Conservation (phyloP, 2,888 invertebrate species). For the Beris morrisii region DNA sequence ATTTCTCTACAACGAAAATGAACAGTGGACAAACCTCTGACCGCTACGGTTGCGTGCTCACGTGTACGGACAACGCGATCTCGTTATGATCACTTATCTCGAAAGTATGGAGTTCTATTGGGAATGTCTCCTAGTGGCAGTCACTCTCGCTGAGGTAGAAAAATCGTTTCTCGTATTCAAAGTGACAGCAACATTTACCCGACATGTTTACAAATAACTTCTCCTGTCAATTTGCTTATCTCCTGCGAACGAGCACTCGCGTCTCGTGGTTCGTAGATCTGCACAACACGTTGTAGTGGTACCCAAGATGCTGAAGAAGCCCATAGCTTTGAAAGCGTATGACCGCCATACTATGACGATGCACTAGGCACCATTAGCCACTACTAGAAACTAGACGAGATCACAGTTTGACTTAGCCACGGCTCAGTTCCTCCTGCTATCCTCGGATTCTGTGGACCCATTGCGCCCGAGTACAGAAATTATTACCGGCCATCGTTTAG, state of each 20-base stretch:
- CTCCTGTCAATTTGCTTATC: slow-evolving; percentile 34
- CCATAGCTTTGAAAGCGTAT: not conserved
- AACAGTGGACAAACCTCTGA: no score
- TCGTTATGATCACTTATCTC: slow-evolving; percentile 10
- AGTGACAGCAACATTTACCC: slow-evolving; percentile 35
- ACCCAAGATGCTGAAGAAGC: not conserved
- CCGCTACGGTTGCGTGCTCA: no score
- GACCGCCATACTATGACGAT: no score
- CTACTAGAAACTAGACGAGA: no score
- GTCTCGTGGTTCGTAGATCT: slow-evolving; percentile 9
- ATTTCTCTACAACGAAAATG: no score
- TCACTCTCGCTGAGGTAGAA: slow-evolving; percentile 20
- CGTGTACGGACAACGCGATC: no score
- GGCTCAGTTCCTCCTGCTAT: no score
- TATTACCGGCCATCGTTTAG: not conserved
- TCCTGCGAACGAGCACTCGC: slow-evolving; percentile 19
- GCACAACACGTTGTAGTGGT: slow-evolving; percentile 28
- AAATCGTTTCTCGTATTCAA: slow-evolving; percentile 33
- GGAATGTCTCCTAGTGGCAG: slow-evolving; percentile 6
- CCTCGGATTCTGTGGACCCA: no score
- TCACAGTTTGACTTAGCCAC: no score
- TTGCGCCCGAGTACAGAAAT: not conserved
- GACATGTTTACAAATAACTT: slow-evolving; percentile 36
- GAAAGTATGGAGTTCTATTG: slow-evolving; percentile 10
- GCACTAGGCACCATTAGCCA: no score